A percentile compares a stretch with the other conserved stretches of the same genome.
Evolutionary conservation across 2,113 vertebrate species (phyloP).

Genomic region (Psettodes erumei): DNA sequence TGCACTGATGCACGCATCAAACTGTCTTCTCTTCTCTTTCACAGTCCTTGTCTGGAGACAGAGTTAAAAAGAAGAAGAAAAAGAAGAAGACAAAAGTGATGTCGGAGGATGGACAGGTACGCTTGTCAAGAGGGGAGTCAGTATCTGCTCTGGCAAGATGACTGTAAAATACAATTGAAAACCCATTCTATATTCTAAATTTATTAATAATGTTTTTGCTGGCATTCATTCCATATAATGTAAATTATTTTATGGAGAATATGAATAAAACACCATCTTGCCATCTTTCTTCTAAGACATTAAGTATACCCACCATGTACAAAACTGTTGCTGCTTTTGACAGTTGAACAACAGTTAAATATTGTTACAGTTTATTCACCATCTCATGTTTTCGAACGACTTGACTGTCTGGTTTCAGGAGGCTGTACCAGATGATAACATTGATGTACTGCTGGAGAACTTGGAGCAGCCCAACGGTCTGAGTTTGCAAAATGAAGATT

Average conservation of each 20-base stretch:
- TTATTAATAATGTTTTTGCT: neutral
- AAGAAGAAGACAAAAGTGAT: slow-evolving; percentile 90
- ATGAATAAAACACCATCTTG: neutral
- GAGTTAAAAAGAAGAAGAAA: slow-evolving; percentile 90
- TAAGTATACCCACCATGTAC: neutral
- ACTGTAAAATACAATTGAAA: neutral
- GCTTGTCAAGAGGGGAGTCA: neutral
- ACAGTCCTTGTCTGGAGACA: slow-evolving; percentile 76
- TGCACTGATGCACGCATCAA: neutral
- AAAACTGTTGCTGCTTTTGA: neutral
- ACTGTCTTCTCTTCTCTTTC: slow-evolving; percentile 4
- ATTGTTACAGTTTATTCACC: neutral
- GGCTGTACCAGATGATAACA: slow-evolving; percentile 82
- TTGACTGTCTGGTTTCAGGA: slow-evolving; percentile 68
- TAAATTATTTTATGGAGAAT: neutral
- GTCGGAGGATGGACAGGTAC: slow-evolving; percentile 82
- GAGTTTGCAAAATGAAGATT: slow-evolving; percentile 77
- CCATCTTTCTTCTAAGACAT: neutral
- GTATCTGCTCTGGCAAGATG: neutral
- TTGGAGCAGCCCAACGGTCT: slow-evolving; percentile 84
- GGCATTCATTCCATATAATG: neutral
- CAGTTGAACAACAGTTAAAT: neutral
- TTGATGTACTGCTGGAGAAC: slow-evolving; percentile 89
- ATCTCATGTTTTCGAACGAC: neutral
- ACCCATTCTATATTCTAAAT: neutral